Base-by-base conservation (phyloP, 2,113 vertebrate species). In the Heliornis fulica region DNA sequence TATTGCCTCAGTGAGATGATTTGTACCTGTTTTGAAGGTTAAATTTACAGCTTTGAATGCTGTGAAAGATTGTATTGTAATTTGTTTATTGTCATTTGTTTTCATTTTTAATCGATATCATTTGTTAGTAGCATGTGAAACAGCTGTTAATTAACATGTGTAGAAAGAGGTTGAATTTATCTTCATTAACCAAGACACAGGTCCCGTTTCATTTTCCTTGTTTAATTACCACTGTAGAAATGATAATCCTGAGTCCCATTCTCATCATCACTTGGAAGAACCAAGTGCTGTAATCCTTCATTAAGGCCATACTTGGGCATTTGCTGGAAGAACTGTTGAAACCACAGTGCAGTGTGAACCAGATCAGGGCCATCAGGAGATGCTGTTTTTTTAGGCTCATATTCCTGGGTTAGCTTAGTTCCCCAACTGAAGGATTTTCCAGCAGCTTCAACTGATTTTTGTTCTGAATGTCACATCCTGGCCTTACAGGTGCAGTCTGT, bases 91-190 rank as follows among this genome's bases (percentile, higher is more conserved):
- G 71, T 64, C 4, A 40, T 84, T 78, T 91, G 78, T 83, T 95
- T 83, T 61, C 69, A 5, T 90, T 96, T 91, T 70, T 91, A 85
- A 93, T 93, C 14, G 14, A 6, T 64, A 13, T 5, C 26, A 38
- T 87, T 94, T 69, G 83, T 88, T 88, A 54, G 76, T 10, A 34
- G 66, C 8, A 16, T 34, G 82, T 19, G 86, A 65, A 94, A 9
- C 81, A 94, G 82, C 91, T 93, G 82, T 43, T 91, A 85, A 87
- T 91, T 94, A 93, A 61, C 83, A 59, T 16, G 36, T 40, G 56
- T 32, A 74, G 60, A 25, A 34, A 21, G 89, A 29, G 50, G 26
- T 41, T 53, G 82, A 36, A 85, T 94, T 93, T 34, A n/a, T 96
- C 87, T 94, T 96, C 93, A 91, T 95, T 93, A 93, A 26, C 17